Base-by-base conservation (phyloP, 35 echinoderm and acorn worm genomes). In the Apostichopus parvimensis region DNA sequence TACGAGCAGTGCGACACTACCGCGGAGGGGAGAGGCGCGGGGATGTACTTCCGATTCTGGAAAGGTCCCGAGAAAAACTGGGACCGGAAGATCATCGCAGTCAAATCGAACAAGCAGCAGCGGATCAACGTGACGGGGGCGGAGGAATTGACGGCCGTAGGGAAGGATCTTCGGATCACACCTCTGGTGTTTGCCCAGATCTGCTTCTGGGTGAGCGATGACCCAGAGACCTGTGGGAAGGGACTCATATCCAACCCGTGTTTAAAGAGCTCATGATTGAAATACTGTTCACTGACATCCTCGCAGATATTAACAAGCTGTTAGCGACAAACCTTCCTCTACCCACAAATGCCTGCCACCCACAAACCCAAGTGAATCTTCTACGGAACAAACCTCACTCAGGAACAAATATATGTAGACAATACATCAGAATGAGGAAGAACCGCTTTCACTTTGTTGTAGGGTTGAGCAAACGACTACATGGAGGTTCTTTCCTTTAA, bases 1-100 rank as follows among this genome's bases (percentile, higher is more conserved):
- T 93, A 93, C 71, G 79, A 93, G 11, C 81, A 15, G n/a, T 93
- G 92, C 53, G 92, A 93, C 68, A 26, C 92, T 18, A 93, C 79
- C 12, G 64, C 80, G 0, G 78, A 56, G 15, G 80, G 62, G n/a
- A 13, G 14, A 21, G 92, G 82, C 4, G 82, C 92, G 0, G 92
- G 92, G 21, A 77, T 93, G 23, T 93, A 93, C 81, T 77, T 73
- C 79, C 58, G 92, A 26, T 64, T 86, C 64, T 93, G 92, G 92
- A 72, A 34, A 1, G 66, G 65, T 10, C 21, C 23, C 6, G 11
- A 73, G 1, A 17, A 54, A 6, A 23, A 76, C 53, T 93, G 64
- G 59, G 78, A 87, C 7, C 25, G 92, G 56, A 93, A 87, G 54
- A 78, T 93, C 1, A 64, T 93, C 14, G 92, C 80, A 6, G 80